Conservation (phyloP, 1,140 invertebrate species). For the Arctopsyche grandis region DNA sequence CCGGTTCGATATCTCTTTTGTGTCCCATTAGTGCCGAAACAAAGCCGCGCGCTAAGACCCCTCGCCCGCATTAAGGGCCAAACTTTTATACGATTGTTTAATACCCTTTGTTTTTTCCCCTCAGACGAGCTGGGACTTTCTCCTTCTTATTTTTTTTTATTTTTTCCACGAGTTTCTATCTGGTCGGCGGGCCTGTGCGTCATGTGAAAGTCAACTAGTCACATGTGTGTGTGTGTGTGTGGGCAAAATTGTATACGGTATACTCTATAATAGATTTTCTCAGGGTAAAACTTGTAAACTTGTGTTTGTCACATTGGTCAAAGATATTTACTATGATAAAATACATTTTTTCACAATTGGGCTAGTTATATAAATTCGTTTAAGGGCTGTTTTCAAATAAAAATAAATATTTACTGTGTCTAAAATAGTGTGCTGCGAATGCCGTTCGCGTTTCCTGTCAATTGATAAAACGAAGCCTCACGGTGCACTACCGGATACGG, state of each 20-base stretch:
- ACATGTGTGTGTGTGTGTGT: no score
- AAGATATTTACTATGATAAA: no score
- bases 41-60: conserved; percentile 40
- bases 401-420: no score
- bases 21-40: conserved; percentile 38
- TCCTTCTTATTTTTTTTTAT: background rate
- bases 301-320: no score
- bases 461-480: background rate
- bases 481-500: background rate
- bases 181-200: background rate
- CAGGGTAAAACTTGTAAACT: no score
- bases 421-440: background rate
- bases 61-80: conserved; percentile 7
- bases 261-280: no score
- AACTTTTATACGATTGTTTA: conserved; percentile 45
- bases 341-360: no score
- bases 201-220: background rate
- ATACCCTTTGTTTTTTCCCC: conserved; percentile 15
- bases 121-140: background rate
- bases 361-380: no score
- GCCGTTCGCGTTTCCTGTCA: background rate
- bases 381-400: no score
- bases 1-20: conserved; percentile 9
- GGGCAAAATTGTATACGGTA: no score
- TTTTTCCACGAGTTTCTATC: background rate